Evolutionary conservation across 2,888 invertebrate genomes (phyloP), one percentile per base, ranked within the genome.

Genomic region (Melipona beecheii): DNA sequence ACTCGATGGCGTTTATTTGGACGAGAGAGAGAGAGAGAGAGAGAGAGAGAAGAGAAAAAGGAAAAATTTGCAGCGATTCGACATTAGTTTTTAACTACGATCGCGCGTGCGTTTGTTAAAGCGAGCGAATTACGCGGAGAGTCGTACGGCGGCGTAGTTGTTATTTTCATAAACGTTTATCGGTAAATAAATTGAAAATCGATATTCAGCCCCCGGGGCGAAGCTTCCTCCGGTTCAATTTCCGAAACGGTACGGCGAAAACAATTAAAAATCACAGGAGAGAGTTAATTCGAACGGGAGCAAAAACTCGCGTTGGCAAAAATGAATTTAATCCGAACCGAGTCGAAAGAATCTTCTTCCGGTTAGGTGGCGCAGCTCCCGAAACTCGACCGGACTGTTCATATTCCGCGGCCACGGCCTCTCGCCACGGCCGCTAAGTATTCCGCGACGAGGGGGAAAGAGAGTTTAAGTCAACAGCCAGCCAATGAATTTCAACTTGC

Each of bases 401-500:
- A 86, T 83, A 83, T 86, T 86, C 80, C 79, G 78, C 75, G 75
- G 80, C 77, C 83, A 83, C 70, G 72, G 71, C 36, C 6, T 82
- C 62, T 62, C 73, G 58, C 76, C 75, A 74, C 66, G 50, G 69
- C 77, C 75, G 64, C 76, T 75, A 80, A 86, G 79, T 86, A 86
- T 80, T 75, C 78, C 69, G 62, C 72, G 60, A 73, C 71, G 64
- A 62, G 83, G 49, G 62, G 50, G 64, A 86, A 87, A 87, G 83
- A 87, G 83, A 87, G 78, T 83, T 76, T 81, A 78, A 79, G 84
- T 73, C 83, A 79, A 50, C 75, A 49, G 19, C 66, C 27, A 62
- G 74, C 79, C 81, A 81, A 79, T 81, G 86, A 86, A 86, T 87
- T 83, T 85, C 77, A 87, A 83, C 72, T 65, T 76, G 74, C 66